Conservation (phyloP, 2,797 vertebrate genomes). For the Microhierax caerulescens region DNA sequence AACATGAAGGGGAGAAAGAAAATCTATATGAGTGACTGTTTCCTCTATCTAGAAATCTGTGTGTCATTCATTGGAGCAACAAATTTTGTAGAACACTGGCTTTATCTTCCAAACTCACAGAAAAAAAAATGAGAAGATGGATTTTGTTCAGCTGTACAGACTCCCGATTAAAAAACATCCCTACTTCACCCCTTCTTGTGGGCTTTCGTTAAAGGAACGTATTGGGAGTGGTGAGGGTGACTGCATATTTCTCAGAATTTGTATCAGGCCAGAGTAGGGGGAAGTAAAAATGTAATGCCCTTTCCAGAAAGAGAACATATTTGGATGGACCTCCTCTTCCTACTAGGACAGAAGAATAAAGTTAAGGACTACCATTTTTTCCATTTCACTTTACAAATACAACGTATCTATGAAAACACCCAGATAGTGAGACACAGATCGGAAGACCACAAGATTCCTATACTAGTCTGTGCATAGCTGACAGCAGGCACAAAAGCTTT, state of each 20-base stretch:
- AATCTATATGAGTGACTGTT: not conserved
- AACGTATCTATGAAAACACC: not conserved
- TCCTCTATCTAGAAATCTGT: not conserved
- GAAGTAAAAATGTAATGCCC: not conserved
- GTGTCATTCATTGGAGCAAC: not conserved
- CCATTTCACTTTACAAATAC: not conserved
- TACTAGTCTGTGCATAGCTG: not conserved
- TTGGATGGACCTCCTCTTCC: not conserved
- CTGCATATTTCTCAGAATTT: not conserved
- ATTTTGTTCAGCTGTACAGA: not conserved
- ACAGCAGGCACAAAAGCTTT: not conserved
- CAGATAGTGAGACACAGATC: not conserved
- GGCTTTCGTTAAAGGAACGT: not conserved
- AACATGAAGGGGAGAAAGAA: not conserved
- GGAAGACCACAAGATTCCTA: not conserved
- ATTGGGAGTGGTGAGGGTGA: not conserved
- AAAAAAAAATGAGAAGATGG: not conserved
- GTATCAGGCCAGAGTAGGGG: not conserved
- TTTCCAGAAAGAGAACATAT: not conserved
- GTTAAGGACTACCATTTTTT: not conserved
- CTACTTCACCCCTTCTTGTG: not conserved
- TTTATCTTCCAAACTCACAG: not conserved
- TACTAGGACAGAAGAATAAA: not conserved
- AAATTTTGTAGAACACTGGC: not conserved
- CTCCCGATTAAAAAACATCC: not conserved